phyloP scores from a whole-genome alignment of 2,113 vertebrate species.

The Petrocephalus zakoni region DNA sequence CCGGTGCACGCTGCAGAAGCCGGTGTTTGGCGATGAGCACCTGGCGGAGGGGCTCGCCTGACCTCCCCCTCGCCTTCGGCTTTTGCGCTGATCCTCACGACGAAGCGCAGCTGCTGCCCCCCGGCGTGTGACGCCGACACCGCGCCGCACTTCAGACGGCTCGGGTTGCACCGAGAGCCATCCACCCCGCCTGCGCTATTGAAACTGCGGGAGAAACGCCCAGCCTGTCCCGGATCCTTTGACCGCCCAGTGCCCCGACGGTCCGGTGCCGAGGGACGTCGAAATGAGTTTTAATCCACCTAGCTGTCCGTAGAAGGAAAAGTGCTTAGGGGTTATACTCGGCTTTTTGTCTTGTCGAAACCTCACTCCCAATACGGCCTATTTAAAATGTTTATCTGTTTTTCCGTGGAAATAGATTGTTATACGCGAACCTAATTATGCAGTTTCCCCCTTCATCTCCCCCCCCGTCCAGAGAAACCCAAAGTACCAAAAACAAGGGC shows the following conservation, averaged over 20 bases:
- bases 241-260: neutral
- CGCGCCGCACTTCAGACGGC: neutral
- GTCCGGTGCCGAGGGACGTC: neutral
- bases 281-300: neutral
- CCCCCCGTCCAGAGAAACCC: neutral
- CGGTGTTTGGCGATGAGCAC: neutral
- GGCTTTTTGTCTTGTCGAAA: neutral
- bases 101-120: slow-evolving; percentile 15
- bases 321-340: neutral
- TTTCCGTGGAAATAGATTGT: neutral
- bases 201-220: neutral
- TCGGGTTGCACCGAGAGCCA: neutral
- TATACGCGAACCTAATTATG: neutral
- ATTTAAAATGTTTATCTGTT: neutral
- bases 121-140: neutral
- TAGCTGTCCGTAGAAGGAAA: neutral
- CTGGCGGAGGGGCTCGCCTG: slow-evolving; percentile 3
- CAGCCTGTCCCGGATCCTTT: neutral
- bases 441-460: neutral
- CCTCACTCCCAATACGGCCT: neutral
- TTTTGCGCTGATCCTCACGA: neutral
- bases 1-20: neutral
- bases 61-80: neutral
- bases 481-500: neutral
- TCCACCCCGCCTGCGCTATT: neutral